Conservation (phyloP, 1,140 invertebrate species). For the Globodera ellingtonae region DNA sequence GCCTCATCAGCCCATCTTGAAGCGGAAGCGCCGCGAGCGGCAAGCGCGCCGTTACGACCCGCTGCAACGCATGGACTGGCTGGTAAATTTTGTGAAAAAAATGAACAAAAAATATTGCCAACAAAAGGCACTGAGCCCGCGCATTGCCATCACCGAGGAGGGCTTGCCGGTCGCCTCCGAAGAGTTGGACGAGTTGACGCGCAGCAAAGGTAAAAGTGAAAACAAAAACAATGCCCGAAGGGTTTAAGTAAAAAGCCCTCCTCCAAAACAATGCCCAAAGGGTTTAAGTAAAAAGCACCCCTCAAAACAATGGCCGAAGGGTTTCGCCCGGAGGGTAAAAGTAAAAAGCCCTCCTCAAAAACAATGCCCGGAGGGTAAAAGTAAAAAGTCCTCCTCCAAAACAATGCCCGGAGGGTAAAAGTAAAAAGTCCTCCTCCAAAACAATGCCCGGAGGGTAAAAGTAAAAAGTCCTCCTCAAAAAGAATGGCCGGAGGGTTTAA, state of each 20-base stretch:
- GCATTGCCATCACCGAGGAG: constrained; percentile 44
- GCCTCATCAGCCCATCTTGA: constrained; percentile 47
- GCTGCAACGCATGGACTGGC: constrained; percentile 54
- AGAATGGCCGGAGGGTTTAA: no score
- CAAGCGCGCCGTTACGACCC: constrained; percentile 50
- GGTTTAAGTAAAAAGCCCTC: no score
- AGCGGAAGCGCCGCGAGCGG: constrained; percentile 55
- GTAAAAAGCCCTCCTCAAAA: no score
- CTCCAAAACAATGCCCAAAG: no score
- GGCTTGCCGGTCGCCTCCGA: constrained; percentile 30
- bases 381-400: no score
- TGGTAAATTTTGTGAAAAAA: constrained; percentile 7
- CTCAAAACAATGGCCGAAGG: no score
- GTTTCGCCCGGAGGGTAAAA: no score
- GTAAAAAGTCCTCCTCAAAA: neutral
- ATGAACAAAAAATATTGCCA: no score
- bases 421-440: neutral
- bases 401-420: neutral
- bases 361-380: no score
- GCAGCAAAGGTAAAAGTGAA: neutral
- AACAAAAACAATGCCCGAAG: neutral
- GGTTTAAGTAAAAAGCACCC: no score
- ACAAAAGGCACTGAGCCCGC: constrained; percentile 49
- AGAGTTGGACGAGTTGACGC: neutral
- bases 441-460: neutral